Percentiles rank a stretch among this genome's conserved stretches.
These are phyloP conservation scores for Miltochrista miniata DNA, from an alignment of 2,888 invertebrate species.

Conservation along the genomic window DNA sequence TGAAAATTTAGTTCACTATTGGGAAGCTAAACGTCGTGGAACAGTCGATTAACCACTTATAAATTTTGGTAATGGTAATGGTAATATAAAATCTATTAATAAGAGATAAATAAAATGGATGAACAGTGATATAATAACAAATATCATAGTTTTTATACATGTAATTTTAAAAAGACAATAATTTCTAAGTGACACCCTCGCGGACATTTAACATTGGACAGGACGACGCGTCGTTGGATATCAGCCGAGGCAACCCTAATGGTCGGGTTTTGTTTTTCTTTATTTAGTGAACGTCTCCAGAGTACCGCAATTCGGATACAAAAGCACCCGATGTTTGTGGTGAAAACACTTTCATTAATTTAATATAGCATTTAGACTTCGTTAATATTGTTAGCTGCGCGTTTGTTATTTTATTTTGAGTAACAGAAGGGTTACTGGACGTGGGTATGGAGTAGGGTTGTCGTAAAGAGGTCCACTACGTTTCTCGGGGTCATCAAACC, in stretches of 20 bases:
- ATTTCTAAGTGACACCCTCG: slow-evolving; percentile 32
- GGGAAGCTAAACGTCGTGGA: too few relatives aligned
- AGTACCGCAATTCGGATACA: slow-evolving; percentile 45
- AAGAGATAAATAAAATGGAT: too few relatives aligned
- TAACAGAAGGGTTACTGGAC: slow-evolving; percentile 5
- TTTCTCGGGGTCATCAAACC: too few relatives aligned
- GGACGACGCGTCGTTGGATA: too few relatives aligned
- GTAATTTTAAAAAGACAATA: too few relatives aligned
- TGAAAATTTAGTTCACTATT: too few relatives aligned
- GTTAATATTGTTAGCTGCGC: slow-evolving; percentile 11
- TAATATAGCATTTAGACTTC: slow-evolving; percentile 29
- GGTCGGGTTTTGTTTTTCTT: slow-evolving; percentile 70
- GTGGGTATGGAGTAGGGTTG: background rate
- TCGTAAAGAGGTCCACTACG: too few relatives aligned
- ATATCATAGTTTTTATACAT: too few relatives aligned
- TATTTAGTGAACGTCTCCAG: slow-evolving; percentile 56
- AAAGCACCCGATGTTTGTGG: slow-evolving; percentile 49
- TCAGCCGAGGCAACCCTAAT: slow-evolving; percentile 65
- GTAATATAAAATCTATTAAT: too few relatives aligned
- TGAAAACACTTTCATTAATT: slow-evolving; percentile 38
- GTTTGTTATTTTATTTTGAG: slow-evolving; percentile 5
- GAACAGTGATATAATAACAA: too few relatives aligned
- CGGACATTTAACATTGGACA: slow-evolving; percentile 36
- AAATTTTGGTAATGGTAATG: too few relatives aligned
- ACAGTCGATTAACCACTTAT: too few relatives aligned